Evolutionary conservation across 2,113 vertebrate species (phyloP), one percentile per base, ranked within the genome.

Genomic region (Nannospalax galili): DNA sequence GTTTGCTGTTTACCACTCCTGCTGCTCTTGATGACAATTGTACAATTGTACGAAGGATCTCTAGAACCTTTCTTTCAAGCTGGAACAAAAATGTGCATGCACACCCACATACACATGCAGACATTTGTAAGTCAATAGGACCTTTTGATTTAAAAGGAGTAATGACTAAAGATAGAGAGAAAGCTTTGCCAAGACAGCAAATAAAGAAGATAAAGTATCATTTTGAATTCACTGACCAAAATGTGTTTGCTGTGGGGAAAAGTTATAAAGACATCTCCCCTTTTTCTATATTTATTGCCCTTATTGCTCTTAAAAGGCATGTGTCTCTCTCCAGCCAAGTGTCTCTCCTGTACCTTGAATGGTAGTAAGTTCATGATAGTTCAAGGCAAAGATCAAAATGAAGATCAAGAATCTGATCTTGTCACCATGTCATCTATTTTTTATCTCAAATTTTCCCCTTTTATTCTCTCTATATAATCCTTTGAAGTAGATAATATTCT

Each of bases 401-500:
- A 48, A 69, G 11, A 77, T 45, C 9, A 37, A 82, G 77, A 75
- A 88, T 93, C 37, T 52, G 12, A 78, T 79, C 24, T 84, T 89
- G 40, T 62, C 30, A 73, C 6, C 1, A 30, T 67, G 26, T 58
- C 37, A 62, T 65, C 75, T 75, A 40, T 45, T 80, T 77, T 88
- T 67, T 37, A 80, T 65, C 17, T 10, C 40, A 74, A 40, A 15
- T 11, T 84, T 91, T 84, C 28, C n/a, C 37, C 35, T 77, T 77
- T 64, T 89, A 35, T 37, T 26, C 16, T 15, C 7, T 79, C 11
- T 16, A 24, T 20, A 3, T 0, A 37, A 16, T 40, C 4, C 48
- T 87, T 89, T 90, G 87, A 87, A 91, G 37, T 56, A 84, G 40
- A n/a, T 73, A 45, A 52, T 85, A 32, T 78, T 67, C 26, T 37